These are phyloP conservation scores for Petrophora chlorosata DNA, from an alignment of 2,888 invertebrate genomes.

Conservation along the genomic window DNA sequence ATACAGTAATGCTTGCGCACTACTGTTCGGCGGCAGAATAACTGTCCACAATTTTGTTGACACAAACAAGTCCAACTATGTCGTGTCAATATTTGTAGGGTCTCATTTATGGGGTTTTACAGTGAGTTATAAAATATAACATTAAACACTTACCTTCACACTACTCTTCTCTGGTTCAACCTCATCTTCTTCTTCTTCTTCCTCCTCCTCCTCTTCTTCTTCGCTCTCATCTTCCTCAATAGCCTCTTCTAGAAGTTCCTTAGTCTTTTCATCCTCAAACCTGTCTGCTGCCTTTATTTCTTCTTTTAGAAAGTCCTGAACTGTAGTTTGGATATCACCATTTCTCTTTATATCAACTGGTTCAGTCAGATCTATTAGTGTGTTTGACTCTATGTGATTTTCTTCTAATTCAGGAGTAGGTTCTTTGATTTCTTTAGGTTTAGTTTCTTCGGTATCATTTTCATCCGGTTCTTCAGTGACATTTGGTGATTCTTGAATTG, in stretches of 20 bases:
- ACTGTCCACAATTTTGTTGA: no score
- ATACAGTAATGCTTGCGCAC: no score
- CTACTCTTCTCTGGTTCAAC: slow-evolving; percentile 63
- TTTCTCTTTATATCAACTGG: slow-evolving; percentile 44
- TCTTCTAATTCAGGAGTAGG: slow-evolving; percentile 11
- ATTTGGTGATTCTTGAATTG: slow-evolving; percentile 17
- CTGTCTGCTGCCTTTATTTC: slow-evolving; percentile 45
- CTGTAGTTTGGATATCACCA: slow-evolving; percentile 50
- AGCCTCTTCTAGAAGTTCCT: slow-evolving; percentile 69
- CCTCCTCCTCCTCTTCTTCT: slow-evolving; percentile 39
- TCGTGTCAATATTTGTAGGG: no score
- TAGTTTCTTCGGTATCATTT: slow-evolving; percentile 25
- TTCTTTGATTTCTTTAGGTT: slow-evolving; percentile 33
- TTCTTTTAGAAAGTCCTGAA: slow-evolving; percentile 61
- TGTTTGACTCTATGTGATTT: slow-evolving; percentile 30
- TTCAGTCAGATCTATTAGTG: slow-evolving; percentile 48
- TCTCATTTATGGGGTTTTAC: no score
- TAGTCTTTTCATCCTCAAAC: slow-evolving; percentile 55
- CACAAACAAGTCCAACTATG: no score
- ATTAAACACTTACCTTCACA: slow-evolving; percentile 65
- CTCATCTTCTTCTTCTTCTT: slow-evolving; percentile 47
- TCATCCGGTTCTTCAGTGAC: slow-evolving; percentile 9
- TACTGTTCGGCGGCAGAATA: no score
- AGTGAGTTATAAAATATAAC: no score
- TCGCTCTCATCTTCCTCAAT: slow-evolving; percentile 56